A percentile compares a stretch with the other conserved stretches of the same genome.
Conservation (phyloP, 2,888 invertebrate species). For the Scelioninae gen. 1 region DNA sequence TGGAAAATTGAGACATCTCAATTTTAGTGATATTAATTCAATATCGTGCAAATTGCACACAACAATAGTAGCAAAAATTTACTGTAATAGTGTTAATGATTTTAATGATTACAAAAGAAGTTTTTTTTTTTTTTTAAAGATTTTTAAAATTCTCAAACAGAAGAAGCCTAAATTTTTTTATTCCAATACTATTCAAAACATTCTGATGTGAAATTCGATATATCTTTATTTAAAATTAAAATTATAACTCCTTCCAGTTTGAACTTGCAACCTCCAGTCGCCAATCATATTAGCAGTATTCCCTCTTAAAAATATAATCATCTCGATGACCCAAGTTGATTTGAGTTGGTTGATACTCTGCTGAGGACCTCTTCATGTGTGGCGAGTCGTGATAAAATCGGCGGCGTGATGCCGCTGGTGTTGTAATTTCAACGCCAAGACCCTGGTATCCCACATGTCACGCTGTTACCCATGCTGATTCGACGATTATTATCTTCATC, state of each 20-base stretch:
- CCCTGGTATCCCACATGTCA: constrained; percentile 76
- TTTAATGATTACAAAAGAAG: too few relatives aligned
- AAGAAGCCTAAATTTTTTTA: too few relatives aligned
- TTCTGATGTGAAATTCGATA: background rate
- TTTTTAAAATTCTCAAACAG: too few relatives aligned
- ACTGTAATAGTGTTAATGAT: too few relatives aligned
- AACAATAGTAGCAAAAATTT: too few relatives aligned
- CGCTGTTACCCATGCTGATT: constrained; percentile 78
- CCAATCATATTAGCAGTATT: background rate
- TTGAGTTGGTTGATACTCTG: constrained; percentile 22
- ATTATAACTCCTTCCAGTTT: background rate
- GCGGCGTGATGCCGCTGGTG: constrained; percentile 46
- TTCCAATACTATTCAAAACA: too few relatives aligned
- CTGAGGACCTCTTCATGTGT: constrained; percentile 63
- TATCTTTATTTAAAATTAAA: background rate
- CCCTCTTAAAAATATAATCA: constrained; percentile 32
- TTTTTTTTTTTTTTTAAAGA: too few relatives aligned
- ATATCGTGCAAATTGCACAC: too few relatives aligned
- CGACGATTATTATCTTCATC: constrained; percentile 74
- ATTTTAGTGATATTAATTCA: too few relatives aligned
- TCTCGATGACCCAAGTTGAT: constrained; percentile 25
- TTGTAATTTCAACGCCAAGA: constrained; percentile 51
- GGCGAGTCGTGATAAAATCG: constrained; percentile 71
- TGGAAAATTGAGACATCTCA: too few relatives aligned
- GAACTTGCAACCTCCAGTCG: too few relatives aligned